Evolutionary conservation across 2,888 invertebrate genomes (phyloP), one percentile per base, ranked within the genome.

Genomic region (Teleogryllus oceanicus): DNA sequence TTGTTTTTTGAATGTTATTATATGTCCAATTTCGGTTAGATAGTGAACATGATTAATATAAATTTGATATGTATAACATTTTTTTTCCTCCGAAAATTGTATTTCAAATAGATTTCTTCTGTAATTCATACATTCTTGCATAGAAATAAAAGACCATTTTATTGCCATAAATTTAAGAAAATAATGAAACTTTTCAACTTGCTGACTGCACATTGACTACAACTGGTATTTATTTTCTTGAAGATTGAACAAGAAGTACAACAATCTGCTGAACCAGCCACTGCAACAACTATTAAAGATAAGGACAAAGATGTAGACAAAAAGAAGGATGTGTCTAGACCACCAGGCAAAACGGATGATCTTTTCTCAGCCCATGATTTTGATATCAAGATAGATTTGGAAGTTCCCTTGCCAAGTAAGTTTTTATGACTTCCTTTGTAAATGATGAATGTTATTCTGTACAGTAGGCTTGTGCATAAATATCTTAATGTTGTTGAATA

Each of bases 351-450:
- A 76, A 84, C 87, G 50, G 89, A 90, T 80, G 90, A 91, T 83
- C 85, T 89, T 51, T 89, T 89, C 84, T 88, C 89, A 50, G 89
- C 89, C 50, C 99, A 99, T 86, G 96, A 99, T 88, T 98, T 99
- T 88, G 98, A 99, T 85, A 96, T 97, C 84, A 95, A 93, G 87
- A 97, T 99, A 83, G 97, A 98, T 86, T 87, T 96, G 80, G 96
- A 96, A 87, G 92, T 95, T 84, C 93, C 95, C 79, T 89, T 93
- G 83, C 92, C 94, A 83, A 93, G 94, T 94, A 86, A 90, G 91
- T 90, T 62, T 62, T 18, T 62, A 62, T 62, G 37, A 37, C 37
- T 5, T 37, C 37, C 37, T 37, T 37, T 37, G 8, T 8, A 5
- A 37, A 37, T 37, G 37, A 8, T 37, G 8, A 5, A 37, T 37